A percentile compares a stretch with the other conserved stretches of the same genome.
These are phyloP conservation scores for Psix sp. DNA, from an alignment of 1,140 invertebrate genomes.

Conservation along the genomic window DNA sequence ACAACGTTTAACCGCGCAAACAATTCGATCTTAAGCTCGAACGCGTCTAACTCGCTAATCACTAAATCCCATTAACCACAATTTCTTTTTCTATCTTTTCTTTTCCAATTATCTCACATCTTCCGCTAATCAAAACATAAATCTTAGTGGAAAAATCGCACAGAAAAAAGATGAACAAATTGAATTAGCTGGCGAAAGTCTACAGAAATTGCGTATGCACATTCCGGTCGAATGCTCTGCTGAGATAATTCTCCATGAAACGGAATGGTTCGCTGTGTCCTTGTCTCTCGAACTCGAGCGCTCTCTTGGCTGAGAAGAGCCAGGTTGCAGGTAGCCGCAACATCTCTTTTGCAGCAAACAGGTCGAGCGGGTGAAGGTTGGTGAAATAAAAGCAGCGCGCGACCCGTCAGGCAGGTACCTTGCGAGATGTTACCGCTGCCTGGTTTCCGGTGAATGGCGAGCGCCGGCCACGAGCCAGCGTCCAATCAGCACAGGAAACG, in stretches of 20 bases:
- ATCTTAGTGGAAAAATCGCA: too few species aligned
- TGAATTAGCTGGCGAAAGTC: constrained; percentile 8
- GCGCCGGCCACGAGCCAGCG: constrained; percentile 76
- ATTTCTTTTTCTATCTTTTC: not conserved
- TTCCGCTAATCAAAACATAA: too few species aligned
- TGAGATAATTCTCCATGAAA: constrained; percentile 1
- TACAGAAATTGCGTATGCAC: constrained; percentile 24
- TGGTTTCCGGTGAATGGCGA: constrained; percentile 75
- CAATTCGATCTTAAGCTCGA: constrained; percentile 1
- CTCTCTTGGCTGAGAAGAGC: constrained; percentile 19
- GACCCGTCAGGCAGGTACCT: constrained; percentile 35
- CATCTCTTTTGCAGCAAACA: constrained; percentile 55
- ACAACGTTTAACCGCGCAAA: constrained; percentile 9
- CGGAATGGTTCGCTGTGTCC: not conserved
- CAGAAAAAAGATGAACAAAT: too few species aligned
- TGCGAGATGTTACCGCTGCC: constrained; percentile 55
- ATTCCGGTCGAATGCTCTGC: constrained; percentile 10
- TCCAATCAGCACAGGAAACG: constrained; percentile 76
- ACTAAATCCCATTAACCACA: constrained; percentile 3
- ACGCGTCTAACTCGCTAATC: constrained; percentile 11
- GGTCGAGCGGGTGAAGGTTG: constrained; percentile 58
- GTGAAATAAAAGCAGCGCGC: constrained; percentile 30
- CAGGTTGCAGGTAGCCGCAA: constrained; percentile 51
- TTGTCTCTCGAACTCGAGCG: not conserved
- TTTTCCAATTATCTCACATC: constrained; percentile 1